A percentile compares a stretch with the other conserved stretches of the same genome.
Evolutionary conservation across 2,888 invertebrate genomes (phyloP).

Genomic region (Drosophila limbata): DNA sequence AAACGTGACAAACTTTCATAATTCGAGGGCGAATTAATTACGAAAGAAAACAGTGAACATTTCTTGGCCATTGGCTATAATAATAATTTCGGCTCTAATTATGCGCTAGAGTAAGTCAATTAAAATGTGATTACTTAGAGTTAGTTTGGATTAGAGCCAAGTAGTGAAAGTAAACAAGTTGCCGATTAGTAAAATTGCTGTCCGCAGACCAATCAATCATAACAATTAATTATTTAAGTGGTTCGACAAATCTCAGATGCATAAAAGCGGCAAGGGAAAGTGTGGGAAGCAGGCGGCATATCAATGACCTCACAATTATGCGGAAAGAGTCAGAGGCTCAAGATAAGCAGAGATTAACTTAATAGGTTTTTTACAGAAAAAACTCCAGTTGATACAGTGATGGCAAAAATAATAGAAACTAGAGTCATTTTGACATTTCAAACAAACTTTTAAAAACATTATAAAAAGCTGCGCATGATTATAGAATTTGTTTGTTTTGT

Average conservation of each 20-base stretch:
- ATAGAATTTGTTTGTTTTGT: too few relatives aligned
- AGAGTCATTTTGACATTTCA: too few relatives aligned
- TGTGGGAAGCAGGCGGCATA: neutral
- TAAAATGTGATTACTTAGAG: constrained; percentile 50
- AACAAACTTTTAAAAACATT: too few relatives aligned
- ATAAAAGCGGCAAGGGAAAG: neutral
- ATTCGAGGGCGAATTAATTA: constrained; percentile 35
- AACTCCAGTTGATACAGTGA: too few relatives aligned
- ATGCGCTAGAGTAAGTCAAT: constrained; percentile 48
- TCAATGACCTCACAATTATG: constrained; percentile 47
- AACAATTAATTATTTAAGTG: constrained; percentile 51
- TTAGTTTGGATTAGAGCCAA: neutral
- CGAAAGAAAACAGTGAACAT: constrained; percentile 4
- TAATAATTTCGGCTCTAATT: constrained; percentile 54
- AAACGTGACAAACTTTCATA: constrained; percentile 75
- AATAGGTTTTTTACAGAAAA: too few relatives aligned
- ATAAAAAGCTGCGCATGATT: too few relatives aligned
- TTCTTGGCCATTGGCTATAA: constrained; percentile 37
- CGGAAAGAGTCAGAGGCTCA: neutral
- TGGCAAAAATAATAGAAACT: too few relatives aligned
- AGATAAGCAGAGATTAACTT: too few relatives aligned
- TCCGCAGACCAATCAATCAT: constrained; percentile 47
- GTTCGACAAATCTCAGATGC: constrained; percentile 20
- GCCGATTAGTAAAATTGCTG: constrained; percentile 43
- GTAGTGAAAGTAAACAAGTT: constrained; percentile 28